Evolutionary conservation across 1,140 invertebrate species (phyloP).

Genomic region (Drosophila ogumai): DNA sequence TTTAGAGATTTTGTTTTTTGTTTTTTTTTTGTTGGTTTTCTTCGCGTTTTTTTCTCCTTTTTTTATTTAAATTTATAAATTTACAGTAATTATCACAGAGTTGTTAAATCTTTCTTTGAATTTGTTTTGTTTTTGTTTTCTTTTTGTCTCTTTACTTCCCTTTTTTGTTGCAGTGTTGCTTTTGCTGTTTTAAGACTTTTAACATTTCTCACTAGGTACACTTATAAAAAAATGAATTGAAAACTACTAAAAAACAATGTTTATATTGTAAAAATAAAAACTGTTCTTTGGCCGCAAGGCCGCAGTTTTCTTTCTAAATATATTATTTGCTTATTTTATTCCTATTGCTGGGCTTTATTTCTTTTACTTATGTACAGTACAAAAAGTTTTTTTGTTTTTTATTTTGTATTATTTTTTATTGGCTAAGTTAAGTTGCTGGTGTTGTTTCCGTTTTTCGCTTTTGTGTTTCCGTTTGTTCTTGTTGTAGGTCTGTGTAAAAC

Average conservation of each 20-base stretch:
- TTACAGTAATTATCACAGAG: conserved; percentile 85
- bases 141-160: conserved; percentile 65
- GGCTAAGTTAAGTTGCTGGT: conserved; percentile 73
- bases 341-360: conserved; percentile 38
- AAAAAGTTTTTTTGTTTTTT: conserved; percentile 26
- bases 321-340: conserved; percentile 34
- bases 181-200: conserved; percentile 78
- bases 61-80: conserved; percentile 84
- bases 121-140: conserved; percentile 74
- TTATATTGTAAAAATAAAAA: conserved; percentile 75
- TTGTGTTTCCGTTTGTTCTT: conserved; percentile 38
- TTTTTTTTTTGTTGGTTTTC: conserved; percentile 49
- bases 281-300: conserved; percentile 68
- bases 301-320: conserved; percentile 52
- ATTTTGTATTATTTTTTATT: conserved; percentile 46
- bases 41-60: conserved; percentile 48
- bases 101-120: conserved; percentile 85
- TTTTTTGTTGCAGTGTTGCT: conserved; percentile 78
- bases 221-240: conserved; percentile 79
- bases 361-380: conserved; percentile 63
- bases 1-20: conserved; percentile 73
- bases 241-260: conserved; percentile 78
- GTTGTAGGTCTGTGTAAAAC: conserved; percentile 75
- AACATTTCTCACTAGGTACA: conserved; percentile 83
- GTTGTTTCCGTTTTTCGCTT: conserved; percentile 48